phyloP scores from a whole-genome alignment of 2,113 vertebrate species.

The Reinhardtius hippoglossoides region DNA sequence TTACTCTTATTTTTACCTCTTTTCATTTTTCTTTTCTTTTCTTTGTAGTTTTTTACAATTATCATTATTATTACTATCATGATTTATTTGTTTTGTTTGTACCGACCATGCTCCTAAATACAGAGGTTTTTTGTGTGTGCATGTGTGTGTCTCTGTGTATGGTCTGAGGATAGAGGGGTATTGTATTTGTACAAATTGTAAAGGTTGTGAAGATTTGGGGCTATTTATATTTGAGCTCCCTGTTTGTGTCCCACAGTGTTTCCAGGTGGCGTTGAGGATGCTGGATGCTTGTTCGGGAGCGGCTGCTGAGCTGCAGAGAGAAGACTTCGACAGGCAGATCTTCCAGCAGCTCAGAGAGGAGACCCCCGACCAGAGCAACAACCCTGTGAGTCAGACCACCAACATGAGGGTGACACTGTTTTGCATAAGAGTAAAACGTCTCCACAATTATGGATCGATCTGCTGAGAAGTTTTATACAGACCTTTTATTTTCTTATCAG shows the following conservation, averaged over 20 bases:
- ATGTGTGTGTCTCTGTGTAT: neutral
- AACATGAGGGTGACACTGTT: neutral
- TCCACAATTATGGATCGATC: neutral
- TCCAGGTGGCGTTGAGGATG: conserved; percentile 86
- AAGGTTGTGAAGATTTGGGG: no score
- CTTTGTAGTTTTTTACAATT: no score
- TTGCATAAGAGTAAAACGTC: neutral
- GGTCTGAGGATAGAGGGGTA: neutral
- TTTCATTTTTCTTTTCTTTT: no score
- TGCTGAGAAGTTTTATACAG: no score
- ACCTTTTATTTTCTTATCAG: neutral
- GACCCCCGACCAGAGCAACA: conserved; percentile 75
- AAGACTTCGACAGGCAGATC: conserved; percentile 89
- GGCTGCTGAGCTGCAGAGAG: conserved; percentile 85
- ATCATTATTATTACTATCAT: no score
- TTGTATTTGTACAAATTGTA: neutral
- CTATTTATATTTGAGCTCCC: no score
- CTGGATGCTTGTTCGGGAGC: conserved; percentile 87
- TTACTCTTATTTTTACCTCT: no score
- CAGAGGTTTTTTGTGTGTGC: neutral
- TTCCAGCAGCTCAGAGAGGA: conserved; percentile 88
- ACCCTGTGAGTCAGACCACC: conserved; percentile 77
- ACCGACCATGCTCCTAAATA: no score
- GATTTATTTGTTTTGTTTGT: no score
- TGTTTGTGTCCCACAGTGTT: conserved; percentile 80